These are phyloP conservation scores for Scaptomyza graminum DNA, from an alignment of 1,140 invertebrate genomes.

Conservation along the genomic window DNA sequence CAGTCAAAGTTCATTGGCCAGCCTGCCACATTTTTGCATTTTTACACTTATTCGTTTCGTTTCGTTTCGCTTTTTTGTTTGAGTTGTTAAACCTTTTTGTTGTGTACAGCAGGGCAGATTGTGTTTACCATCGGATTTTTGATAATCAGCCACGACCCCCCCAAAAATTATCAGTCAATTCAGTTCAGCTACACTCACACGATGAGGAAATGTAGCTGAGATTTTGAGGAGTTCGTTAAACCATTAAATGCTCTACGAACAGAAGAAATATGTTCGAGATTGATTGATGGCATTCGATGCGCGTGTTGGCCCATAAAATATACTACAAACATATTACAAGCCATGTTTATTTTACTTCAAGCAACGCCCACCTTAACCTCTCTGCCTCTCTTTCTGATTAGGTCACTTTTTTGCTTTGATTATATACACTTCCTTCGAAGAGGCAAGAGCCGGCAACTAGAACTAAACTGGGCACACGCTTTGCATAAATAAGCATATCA, in stretches of 20 bases:
- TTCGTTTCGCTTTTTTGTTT: neutral
- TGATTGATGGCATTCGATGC: constrained; percentile 45
- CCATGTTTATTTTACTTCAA: constrained; percentile 31
- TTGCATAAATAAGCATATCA: constrained; percentile 76
- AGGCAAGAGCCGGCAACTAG: constrained; percentile 45
- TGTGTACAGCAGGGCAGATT: constrained; percentile 16
- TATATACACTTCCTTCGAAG: constrained; percentile 55
- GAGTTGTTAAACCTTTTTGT: constrained; percentile 5
- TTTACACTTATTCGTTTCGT: constrained; percentile 2
- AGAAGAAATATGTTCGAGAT: constrained; percentile 27
- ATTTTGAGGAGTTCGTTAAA: constrained; percentile 59
- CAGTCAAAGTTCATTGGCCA: constrained; percentile 58
- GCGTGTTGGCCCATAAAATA: constrained; percentile 53
- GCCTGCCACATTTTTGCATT: constrained; percentile 35
- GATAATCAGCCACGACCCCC: constrained; percentile 39
- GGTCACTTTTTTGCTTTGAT: constrained; percentile 22
- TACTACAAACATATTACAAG: neutral
- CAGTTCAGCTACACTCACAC: neutral
- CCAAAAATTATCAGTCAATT: constrained; percentile 36
- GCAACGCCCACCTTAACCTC: constrained; percentile 22
- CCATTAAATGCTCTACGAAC: constrained; percentile 22
- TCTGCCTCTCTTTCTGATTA: neutral
- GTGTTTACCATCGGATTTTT: constrained; percentile 1
- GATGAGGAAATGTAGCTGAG: constrained; percentile 43
- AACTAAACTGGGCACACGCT: constrained; percentile 61